phyloP scores from a whole-genome alignment of 23 tunicate species.

The Halocynthia aurantium region DNA sequence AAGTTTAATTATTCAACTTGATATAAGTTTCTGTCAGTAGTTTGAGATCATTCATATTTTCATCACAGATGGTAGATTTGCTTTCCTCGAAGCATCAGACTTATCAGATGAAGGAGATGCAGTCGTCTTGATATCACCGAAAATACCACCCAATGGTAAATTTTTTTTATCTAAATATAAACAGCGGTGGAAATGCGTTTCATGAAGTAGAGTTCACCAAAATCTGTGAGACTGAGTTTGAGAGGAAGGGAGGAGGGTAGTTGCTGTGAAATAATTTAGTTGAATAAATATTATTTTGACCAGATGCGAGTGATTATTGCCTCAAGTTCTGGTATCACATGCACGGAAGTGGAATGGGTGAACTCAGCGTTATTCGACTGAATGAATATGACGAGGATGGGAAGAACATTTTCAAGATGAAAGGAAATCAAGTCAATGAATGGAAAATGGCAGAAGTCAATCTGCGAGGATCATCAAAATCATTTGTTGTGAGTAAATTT shows the following conservation, averaged over 20 bases:
- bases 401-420: neutral
- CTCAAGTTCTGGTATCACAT: constrained; percentile 5
- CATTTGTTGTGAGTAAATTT: neutral
- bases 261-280: neutral
- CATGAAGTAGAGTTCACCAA: no score
- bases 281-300: neutral
- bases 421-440: neutral
- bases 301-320: neutral
- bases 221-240: neutral
- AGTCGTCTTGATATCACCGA: constrained; percentile 3
- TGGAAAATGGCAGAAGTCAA: constrained; percentile 12
- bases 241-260: neutral
- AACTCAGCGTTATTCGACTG: neutral
- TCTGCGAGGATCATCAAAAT: neutral
- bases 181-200: no score
- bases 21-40: no score
- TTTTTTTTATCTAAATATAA: no score
- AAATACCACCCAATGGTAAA: neutral
- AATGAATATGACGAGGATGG: neutral
- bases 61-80: constrained; percentile 57
- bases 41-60: neutral
- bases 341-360: constrained; percentile 2
- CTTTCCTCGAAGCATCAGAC: constrained; percentile 48
- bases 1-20: no score
- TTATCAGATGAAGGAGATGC: constrained; percentile 1